Conservation (phyloP, 2,888 invertebrate genomes). For the Agrotis puta region DNA sequence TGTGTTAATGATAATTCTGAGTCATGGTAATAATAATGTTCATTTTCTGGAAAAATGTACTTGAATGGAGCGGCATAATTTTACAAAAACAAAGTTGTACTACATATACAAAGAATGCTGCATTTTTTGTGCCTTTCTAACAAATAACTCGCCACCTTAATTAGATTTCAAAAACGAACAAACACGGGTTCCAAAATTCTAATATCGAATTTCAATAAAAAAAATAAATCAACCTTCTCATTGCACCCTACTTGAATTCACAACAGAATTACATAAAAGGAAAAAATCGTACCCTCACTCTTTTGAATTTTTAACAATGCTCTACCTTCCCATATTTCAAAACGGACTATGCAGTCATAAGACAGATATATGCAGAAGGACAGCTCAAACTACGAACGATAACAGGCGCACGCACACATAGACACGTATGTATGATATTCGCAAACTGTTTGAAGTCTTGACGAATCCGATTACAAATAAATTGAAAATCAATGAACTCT, state of each 20-base stretch:
- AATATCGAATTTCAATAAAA: conserved; percentile 57
- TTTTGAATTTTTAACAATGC: conserved; percentile 70
- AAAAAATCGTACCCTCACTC: conserved; percentile 51
- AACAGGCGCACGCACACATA: neutral
- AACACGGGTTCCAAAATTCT: conserved; percentile 35
- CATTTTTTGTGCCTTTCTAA: neutral
- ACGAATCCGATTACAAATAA: too few relatives aligned
- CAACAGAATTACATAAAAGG: conserved; percentile 50
- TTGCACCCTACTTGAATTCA: conserved; percentile 49
- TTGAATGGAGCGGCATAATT: neutral
- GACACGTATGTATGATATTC: rapidly evolving
- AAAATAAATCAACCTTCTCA: conserved; percentile 58
- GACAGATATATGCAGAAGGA: conserved; percentile 7
- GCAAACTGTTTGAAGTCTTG: neutral
- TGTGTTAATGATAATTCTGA: too few relatives aligned
- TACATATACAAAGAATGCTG: neutral
- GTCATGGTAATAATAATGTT: too few relatives aligned
- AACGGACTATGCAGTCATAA: conserved; percentile 62
- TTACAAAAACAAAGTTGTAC: too few relatives aligned
- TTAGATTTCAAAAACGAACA: conserved; percentile 24
- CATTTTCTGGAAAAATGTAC: neutral
- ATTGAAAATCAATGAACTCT: too few relatives aligned
- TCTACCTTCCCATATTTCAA: conserved; percentile 72
- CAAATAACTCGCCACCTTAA: conserved; percentile 11
- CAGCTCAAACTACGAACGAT: neutral